A percentile compares a stretch with the other conserved stretches of the same genome.
These are phyloP conservation scores for Caiman crocodilus DNA, from an alignment of 2,797 vertebrate genomes.

Conservation along the genomic window DNA sequence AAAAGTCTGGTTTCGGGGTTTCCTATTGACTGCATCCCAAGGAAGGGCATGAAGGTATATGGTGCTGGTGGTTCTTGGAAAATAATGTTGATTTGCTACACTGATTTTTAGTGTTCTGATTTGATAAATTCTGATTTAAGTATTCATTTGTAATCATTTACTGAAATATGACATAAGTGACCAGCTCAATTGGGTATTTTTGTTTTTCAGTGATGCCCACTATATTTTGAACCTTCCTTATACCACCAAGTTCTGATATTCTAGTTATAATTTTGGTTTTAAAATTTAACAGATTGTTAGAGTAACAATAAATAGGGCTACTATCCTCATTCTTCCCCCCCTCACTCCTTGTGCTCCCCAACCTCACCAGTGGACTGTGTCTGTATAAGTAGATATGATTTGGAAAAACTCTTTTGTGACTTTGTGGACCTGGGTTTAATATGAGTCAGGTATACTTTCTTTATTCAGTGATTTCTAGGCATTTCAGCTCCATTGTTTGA, in stretches of 20 bases:
- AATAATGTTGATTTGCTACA: background rate
- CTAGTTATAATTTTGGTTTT: background rate
- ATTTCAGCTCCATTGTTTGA: background rate
- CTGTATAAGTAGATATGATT: background rate
- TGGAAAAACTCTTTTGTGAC: background rate
- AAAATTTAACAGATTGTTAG: background rate
- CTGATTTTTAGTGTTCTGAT: background rate
- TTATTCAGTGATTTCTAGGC: background rate
- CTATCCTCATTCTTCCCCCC: background rate
- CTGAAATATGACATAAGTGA: background rate
- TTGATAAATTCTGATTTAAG: background rate
- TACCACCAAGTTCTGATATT: background rate
- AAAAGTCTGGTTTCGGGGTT: background rate
- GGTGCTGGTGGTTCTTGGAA: background rate
- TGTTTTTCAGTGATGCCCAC: background rate
- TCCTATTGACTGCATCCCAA: background rate
- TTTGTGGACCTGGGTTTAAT: background rate
- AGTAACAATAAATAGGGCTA: background rate
- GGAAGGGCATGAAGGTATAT: accelerated
- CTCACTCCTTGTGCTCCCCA: background rate
- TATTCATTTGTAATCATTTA: background rate
- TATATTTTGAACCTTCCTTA: background rate
- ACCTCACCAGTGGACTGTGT: background rate
- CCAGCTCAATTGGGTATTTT: background rate
- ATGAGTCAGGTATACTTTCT: background rate